Evolutionary conservation across 1,140 invertebrate species (phyloP), one percentile per base, ranked within the genome.

Genomic region (Planococcus citri): DNA sequence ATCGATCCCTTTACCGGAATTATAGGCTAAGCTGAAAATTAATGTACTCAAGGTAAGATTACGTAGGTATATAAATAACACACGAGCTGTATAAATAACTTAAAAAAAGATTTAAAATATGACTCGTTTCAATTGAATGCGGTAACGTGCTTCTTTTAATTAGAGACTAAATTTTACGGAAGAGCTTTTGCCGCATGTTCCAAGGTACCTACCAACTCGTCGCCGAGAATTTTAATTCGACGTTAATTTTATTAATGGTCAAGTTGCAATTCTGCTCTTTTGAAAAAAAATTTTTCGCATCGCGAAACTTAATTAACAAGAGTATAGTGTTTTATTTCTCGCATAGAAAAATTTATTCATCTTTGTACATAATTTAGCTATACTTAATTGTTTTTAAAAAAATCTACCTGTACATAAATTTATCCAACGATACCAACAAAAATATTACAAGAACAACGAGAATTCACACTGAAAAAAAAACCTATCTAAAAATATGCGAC

Each of bases 131-230:
- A 51, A 51, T 51, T 51, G 17, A 9, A 51, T 3, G n/a, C 41
- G n/a, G n/a, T n/a, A n/a, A n/a, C n/a, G n/a, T n/a, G 41, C 41
- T 51, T 51, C 41, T 51, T 51, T 51, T 51, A 51, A 51, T 51
- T 51, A 51, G 41, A 6, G 41, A 51, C 12, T 17, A 51, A 51
- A 51, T 17, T 51, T 14, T 20, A 51, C 41, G 41, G 6, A 51
- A 51, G 41, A 51, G n/a, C 10, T 51, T 51, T 51, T 20, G n/a
- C 41, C 41, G 41, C n/a, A 14, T 14, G 41, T 51, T 51, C 17
- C 41, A 51, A 51, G 41, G 41, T 37, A 37, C 14, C 14, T 37
- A 37, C 33, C n/a, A n/a, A n/a, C n/a, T n/a, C 41, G 41, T 9
- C 4, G 4, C 4, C 29, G 41, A 51, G 17, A 51, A 20, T 51